Conservation (phyloP, 2,113 vertebrate genomes). For the Campylorhamphus procurvoides region DNA sequence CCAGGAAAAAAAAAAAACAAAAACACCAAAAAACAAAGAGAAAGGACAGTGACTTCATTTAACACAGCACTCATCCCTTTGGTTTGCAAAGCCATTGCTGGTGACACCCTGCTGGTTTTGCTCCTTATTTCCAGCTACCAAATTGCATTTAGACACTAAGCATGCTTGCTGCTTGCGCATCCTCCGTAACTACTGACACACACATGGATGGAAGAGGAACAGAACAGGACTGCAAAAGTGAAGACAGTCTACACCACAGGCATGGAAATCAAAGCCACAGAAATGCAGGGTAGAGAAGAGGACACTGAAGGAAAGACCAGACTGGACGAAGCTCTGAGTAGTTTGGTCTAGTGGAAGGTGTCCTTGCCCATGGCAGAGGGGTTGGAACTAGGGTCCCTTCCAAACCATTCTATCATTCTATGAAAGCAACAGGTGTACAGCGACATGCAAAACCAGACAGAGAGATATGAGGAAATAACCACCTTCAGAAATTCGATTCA, state of each 20-base stretch:
- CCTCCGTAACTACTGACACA: neutral
- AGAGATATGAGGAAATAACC: neutral
- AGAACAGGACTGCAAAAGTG: neutral
- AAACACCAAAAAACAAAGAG: neutral
- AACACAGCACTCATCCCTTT: neutral
- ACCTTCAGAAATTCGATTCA: neutral
- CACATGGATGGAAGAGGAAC: neutral
- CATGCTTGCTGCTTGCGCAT: neutral
- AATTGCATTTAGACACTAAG: neutral
- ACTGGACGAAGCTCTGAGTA: neutral
- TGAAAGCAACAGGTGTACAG: neutral
- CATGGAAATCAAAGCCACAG: neutral
- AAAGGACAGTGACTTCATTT: neutral
- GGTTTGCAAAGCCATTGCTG: conserved; percentile 7
- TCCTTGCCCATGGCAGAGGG: neutral
- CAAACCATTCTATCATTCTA: neutral
- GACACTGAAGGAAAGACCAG: neutral
- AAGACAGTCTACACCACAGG: neutral
- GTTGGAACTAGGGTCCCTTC: neutral
- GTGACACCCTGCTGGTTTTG: neutral
- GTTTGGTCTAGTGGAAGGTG: neutral
- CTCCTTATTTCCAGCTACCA: neutral
- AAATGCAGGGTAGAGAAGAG: neutral
- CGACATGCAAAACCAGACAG: neutral
- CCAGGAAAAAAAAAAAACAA: neutral